phyloP scores from a whole-genome alignment of 1,140 invertebrate species.

The Drosophila mojavensis region DNA sequence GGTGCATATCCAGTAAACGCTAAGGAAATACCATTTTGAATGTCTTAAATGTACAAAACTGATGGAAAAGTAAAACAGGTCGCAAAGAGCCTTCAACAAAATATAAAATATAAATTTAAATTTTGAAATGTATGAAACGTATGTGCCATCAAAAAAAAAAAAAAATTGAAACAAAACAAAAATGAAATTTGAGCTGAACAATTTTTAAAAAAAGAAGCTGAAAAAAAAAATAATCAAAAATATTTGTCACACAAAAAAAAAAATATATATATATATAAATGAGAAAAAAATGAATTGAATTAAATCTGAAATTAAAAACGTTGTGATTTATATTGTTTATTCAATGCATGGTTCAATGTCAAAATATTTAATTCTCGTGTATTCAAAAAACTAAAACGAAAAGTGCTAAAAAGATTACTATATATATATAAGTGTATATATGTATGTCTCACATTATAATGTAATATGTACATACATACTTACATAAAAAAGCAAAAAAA shows the following conservation, averaged over 20 bases:
- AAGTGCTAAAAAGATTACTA: slow-evolving; percentile 24
- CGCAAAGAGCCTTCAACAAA: slow-evolving; percentile 38
- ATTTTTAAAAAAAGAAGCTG: slow-evolving; percentile 32
- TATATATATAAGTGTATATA: neutral
- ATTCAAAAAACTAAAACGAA: slow-evolving; percentile 13
- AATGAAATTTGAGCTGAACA: slow-evolving; percentile 38
- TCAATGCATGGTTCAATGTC: slow-evolving; percentile 73
- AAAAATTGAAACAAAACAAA: slow-evolving; percentile 6
- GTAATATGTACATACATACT: slow-evolving; percentile 15
- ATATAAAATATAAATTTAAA: slow-evolving; percentile 19
- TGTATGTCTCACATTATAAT: slow-evolving; percentile 22
- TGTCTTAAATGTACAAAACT: slow-evolving; percentile 50
- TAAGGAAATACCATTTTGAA: slow-evolving; percentile 29
- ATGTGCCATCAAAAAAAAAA: slow-evolving; percentile 70
- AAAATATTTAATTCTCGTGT: slow-evolving; percentile 50
- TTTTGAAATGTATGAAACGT: slow-evolving; percentile 65
- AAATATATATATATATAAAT: slow-evolving; percentile 23
- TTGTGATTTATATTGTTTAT: slow-evolving; percentile 77
- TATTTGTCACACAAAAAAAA: slow-evolving; percentile 16
- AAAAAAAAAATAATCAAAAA: slow-evolving; percentile 36
- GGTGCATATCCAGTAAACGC: slow-evolving; percentile 41
- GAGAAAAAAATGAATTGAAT: slow-evolving; percentile 29
- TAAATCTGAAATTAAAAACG: slow-evolving; percentile 73
- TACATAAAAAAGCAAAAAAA: neutral
- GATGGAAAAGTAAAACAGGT: slow-evolving; percentile 47